Evolutionary conservation across 2,888 invertebrate genomes (phyloP).

Genomic region (Julus scandinavius): DNA sequence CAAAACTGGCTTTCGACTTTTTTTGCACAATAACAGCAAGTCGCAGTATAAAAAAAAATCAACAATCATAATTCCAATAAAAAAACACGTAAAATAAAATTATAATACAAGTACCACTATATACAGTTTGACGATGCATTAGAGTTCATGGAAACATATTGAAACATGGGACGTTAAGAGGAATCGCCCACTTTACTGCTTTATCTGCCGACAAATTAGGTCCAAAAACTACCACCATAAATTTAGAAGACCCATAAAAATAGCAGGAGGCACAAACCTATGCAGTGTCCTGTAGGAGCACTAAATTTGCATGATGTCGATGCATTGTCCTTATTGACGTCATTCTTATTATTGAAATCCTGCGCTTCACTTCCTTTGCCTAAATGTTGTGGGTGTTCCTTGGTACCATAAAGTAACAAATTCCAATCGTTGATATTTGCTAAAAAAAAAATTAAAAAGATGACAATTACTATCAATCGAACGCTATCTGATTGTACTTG

Average conservation of each 20-base stretch:
- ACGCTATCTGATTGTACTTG: background rate
- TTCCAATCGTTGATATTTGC: conserved; percentile 94
- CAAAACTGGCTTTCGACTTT: background rate
- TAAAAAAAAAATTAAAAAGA: conserved; percentile 72
- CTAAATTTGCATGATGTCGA: conserved; percentile 57
- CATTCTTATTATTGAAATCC: conserved; percentile 58
- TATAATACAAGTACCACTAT: conserved; percentile 36
- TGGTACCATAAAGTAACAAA: conserved; percentile 90
- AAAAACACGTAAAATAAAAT: conserved; percentile 37
- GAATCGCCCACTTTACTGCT: background rate
- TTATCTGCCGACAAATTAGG: background rate
- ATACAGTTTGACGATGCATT: conserved; percentile 34
- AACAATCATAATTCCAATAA: conserved; percentile 9
- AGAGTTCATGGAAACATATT: conserved; percentile 8
- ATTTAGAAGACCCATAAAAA: conserved; percentile 47
- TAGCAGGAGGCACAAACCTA: conserved; percentile 60
- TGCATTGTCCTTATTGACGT: conserved; percentile 61
- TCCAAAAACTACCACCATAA: conserved; percentile 31
- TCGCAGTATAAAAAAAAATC: conserved; percentile 43
- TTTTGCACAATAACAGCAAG: background rate
- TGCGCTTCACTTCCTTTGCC: conserved; percentile 15
- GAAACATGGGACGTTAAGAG: background rate
- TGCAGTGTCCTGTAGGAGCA: conserved; percentile 59
- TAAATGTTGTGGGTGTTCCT: conserved; percentile 67
- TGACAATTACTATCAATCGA: background rate